Percentiles rank a stretch among this genome's conserved stretches.
Evolutionary conservation across 2,113 vertebrate species (phyloP).

Genomic region (Tragulus kanchil): DNA sequence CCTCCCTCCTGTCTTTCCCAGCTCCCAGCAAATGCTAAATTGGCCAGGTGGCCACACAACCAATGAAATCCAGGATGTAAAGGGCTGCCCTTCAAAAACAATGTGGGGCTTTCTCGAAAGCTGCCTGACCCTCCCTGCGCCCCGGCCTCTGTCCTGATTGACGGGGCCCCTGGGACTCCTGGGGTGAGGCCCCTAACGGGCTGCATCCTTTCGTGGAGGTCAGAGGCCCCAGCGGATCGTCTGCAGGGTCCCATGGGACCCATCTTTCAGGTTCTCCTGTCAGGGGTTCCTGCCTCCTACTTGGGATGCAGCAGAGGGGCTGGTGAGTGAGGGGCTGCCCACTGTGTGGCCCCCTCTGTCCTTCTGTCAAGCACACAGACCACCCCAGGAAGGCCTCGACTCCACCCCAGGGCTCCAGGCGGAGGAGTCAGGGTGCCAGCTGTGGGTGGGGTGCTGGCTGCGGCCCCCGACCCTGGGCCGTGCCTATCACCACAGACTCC

Average conservation of each 20-base stretch:
- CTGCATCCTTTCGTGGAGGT: slow-evolving; percentile 38
- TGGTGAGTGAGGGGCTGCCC: slow-evolving; percentile 46
- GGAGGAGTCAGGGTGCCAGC: not conserved
- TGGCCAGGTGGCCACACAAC: slow-evolving; percentile 57
- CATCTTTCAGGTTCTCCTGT: slow-evolving; percentile 83
- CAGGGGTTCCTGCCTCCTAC: slow-evolving; percentile 68
- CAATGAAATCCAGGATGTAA: slow-evolving; percentile 75
- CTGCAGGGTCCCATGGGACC: slow-evolving; percentile 72
- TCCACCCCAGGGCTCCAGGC: slow-evolving; percentile 41
- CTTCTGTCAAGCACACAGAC: not conserved
- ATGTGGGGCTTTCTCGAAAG: slow-evolving; percentile 76
- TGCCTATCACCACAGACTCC: not conserved
- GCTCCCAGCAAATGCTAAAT: not conserved
- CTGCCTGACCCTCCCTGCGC: slow-evolving; percentile 53
- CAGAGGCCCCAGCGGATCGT: slow-evolving; percentile 62
- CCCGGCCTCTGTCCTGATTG: slow-evolving; percentile 75
- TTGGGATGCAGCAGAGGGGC: slow-evolving; percentile 11
- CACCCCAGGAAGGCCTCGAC: not conserved
- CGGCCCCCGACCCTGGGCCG: fast-evolving
- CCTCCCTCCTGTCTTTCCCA: not conserved
- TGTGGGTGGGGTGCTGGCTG: fast-evolving
- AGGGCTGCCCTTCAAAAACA: slow-evolving; percentile 79
- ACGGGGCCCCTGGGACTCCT: slow-evolving; percentile 57
- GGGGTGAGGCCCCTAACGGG: slow-evolving; percentile 59
- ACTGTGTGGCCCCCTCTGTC: slow-evolving; percentile 38